phyloP scores from a whole-genome alignment of 2,113 vertebrate species.

The Stigmatopora argus region DNA sequence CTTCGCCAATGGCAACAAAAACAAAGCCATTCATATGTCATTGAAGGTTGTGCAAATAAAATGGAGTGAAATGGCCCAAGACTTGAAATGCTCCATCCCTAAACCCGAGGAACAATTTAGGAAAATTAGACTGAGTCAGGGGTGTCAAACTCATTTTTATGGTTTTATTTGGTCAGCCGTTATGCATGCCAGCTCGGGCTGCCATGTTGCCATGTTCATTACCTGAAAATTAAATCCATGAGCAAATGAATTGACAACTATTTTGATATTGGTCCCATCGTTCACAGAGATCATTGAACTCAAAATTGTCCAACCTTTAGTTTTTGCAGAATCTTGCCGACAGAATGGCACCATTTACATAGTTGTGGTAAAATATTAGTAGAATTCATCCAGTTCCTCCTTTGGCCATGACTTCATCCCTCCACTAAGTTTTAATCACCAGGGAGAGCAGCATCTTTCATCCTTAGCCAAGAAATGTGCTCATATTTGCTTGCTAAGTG shows the following conservation, averaged over 20 bases:
- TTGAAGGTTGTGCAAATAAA: neutral
- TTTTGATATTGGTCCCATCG: neutral
- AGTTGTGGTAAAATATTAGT: neutral
- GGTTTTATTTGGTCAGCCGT: too few species aligned
- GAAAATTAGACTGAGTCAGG: neutral
- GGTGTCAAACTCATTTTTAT: neutral
- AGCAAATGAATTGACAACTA: too few species aligned
- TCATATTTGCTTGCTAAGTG: constrained; percentile 8
- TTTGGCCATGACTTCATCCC: neutral
- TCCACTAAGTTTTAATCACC: neutral
- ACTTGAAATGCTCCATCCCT: too few species aligned
- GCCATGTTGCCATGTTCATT: too few species aligned
- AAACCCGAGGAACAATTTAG: neutral
- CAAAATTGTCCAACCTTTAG: neutral
- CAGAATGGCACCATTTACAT: neutral
- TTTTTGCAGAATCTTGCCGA: neutral
- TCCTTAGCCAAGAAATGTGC: constrained; percentile 2
- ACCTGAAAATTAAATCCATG: too few species aligned
- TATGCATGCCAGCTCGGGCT: too few species aligned
- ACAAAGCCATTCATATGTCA: too few species aligned
- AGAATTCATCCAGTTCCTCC: neutral
- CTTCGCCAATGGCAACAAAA: neutral
- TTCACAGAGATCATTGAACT: neutral
- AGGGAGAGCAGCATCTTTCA: neutral
- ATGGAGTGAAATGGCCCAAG: neutral